These are phyloP conservation scores for Pavo muticus DNA, from an alignment of 2,113 vertebrate species.

Conservation along the genomic window DNA sequence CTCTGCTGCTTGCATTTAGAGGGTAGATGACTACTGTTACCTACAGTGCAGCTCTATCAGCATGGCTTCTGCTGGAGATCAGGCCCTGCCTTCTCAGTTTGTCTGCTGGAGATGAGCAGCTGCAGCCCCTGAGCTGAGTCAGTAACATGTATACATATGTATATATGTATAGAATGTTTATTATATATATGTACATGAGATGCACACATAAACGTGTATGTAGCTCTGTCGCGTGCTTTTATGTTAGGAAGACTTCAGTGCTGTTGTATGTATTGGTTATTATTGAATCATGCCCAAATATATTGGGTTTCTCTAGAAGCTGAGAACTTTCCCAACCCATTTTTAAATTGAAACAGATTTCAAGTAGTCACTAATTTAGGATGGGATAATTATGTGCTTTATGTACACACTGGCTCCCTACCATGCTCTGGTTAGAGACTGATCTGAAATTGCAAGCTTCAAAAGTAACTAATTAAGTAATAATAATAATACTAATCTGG, in stretches of 20 bases:
- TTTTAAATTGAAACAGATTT: not conserved
- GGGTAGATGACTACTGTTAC: not conserved
- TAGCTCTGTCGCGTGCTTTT: not conserved
- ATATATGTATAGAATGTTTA: not conserved
- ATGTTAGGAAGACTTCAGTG: not conserved
- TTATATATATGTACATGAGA: not conserved
- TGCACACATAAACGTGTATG: accelerated
- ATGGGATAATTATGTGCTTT: not conserved
- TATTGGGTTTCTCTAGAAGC: not conserved
- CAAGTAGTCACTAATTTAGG: not conserved
- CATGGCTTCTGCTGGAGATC: not conserved
- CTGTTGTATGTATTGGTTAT: not conserved
- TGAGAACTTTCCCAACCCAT: not conserved
- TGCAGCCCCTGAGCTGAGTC: not conserved
- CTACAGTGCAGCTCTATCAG: not conserved
- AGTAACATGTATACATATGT: not conserved
- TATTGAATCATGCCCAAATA: not conserved
- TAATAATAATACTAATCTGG: not conserved
- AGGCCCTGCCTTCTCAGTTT: not conserved
- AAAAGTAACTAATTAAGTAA: not conserved
- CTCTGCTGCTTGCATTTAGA: not conserved
- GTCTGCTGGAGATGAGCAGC: not conserved
- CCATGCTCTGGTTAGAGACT: not conserved
- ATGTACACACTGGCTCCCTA: not conserved
- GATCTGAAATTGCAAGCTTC: not conserved